Percentiles rank a stretch among this genome's conserved stretches.
Conservation (phyloP, 2,113 vertebrate genomes). For the Caloenas nicobarica region DNA sequence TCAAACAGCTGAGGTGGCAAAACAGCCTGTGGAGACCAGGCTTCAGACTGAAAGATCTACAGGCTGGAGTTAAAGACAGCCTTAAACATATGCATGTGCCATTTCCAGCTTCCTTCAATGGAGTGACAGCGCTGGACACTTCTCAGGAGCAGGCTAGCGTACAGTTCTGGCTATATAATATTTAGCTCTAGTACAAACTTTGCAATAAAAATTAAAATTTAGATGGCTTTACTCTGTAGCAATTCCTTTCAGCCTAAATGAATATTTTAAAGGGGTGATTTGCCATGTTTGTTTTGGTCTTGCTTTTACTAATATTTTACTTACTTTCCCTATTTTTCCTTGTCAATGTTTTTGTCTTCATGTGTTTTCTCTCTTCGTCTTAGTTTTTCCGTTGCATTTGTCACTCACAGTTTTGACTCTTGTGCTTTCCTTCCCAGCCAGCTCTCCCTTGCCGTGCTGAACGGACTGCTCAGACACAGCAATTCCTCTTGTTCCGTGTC, state of each 20-base stretch:
- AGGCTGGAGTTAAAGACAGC: neutral
- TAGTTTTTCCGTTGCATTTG: neutral
- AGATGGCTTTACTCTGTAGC: neutral
- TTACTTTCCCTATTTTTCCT: neutral
- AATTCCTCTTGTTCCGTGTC: neutral
- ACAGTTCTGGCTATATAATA: neutral
- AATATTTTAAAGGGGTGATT: neutral
- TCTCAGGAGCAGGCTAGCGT: neutral
- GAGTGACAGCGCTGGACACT: neutral
- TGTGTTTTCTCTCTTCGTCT: neutral
- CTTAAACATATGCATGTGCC: neutral
- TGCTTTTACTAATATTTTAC: neutral
- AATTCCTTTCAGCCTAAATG: neutral
- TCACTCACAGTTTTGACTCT: neutral
- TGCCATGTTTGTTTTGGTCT: neutral
- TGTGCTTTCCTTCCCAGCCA: neutral
- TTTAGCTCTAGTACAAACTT: neutral
- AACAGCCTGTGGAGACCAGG: neutral
- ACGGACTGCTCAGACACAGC: neutral
- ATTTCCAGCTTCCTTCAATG: neutral
- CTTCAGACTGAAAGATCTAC: neutral
- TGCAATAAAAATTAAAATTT: neutral
- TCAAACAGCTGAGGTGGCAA: neutral
- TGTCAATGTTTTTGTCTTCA: neutral
- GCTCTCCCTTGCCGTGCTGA: neutral